Base-by-base conservation (phyloP, 2,797 vertebrate species). In the Propithecus deckenii region DNA sequence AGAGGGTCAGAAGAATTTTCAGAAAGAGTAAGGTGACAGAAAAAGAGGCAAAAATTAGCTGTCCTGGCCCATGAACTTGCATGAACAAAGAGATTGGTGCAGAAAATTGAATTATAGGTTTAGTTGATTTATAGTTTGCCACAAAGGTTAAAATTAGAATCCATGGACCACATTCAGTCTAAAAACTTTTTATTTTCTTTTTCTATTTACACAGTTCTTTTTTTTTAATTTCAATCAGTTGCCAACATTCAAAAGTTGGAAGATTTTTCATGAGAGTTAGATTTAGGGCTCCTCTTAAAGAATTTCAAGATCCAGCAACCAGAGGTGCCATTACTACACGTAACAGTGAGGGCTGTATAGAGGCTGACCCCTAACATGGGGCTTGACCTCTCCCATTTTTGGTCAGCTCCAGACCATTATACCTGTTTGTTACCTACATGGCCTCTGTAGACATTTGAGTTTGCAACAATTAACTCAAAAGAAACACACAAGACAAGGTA, bases 401-500 rank as follows among this genome's bases (percentile, higher is more conserved):
- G 55, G 11, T 43, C 23, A 20, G 1, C 6, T 72, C 28, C 61
- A 81, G 86, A 57, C 3, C n/a, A 41, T 10, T 22, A 9, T 17
- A 32, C 25, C 13, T 6, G 30, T 15, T 55, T 83, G 12, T 52
- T 23, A 52, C 30, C 30, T 41, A 10, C 2, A 5, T 20, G 13
- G 4, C 35, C 28, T 90, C 43, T 32, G 17, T 7, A 61, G 55
- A 25, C 35, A 81, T 43, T 28, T 89, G 35, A 94, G 35, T 9
- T 67, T 89, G 22, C 69, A 95, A 89, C 3, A 91, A 79, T n/a
- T 43, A 52, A 55, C 48, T 74, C 50, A 94, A 81, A 91, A 86
- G 48, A 67, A 84, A 79, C 7, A 59, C 3, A 13, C 5, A 17
- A 52, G 4, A 88, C 43, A 84, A 95, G 12, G 20, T 38, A 30